A percentile compares a stretch with the other conserved stretches of the same genome.
These are phyloP conservation scores for Mimachlamys varia DNA, from an alignment of 2,888 invertebrate genomes.

Conservation along the genomic window DNA sequence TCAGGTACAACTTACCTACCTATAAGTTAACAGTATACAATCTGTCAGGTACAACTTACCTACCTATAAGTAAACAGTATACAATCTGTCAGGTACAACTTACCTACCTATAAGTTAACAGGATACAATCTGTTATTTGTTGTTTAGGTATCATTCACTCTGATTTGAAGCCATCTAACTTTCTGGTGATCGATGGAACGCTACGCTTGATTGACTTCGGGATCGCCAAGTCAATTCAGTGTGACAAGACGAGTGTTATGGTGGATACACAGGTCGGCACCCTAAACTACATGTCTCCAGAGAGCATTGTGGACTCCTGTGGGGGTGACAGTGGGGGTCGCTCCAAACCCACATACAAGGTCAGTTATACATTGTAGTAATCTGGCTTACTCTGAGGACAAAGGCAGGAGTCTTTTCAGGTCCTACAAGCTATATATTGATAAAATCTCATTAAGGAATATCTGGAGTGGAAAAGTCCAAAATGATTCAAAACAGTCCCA, in stretches of 20 bases:
- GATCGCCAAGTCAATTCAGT: conserved; percentile 92
- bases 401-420: background rate
- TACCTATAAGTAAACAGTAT: too few relatives aligned
- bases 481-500: too few relatives aligned
- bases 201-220: conserved; percentile 99
- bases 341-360: conserved; percentile 77
- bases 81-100: too few relatives aligned
- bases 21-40: too few relatives aligned
- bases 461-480: too few relatives aligned
- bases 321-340: conserved; percentile 56
- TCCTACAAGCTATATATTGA: too few relatives aligned
- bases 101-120: too few relatives aligned
- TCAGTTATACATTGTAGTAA: conserved; percentile 51
- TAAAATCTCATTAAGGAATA: too few relatives aligned
- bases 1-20: too few relatives aligned
- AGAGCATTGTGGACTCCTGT: conserved; percentile 83
- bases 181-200: conserved; percentile 91
- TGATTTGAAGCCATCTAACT: conserved; percentile 98
- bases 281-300: conserved; percentile 97
- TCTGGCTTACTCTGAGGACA: background rate
- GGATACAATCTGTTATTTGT: background rate
- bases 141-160: conserved; percentile 94
- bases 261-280: conserved; percentile 90
- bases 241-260: conserved; percentile 94
- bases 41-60: too few relatives aligned